Percentiles rank a stretch among this genome's conserved stretches.
Evolutionary conservation across 2,113 vertebrate genomes (phyloP).

Genomic region (Hemiprocne comata): DNA sequence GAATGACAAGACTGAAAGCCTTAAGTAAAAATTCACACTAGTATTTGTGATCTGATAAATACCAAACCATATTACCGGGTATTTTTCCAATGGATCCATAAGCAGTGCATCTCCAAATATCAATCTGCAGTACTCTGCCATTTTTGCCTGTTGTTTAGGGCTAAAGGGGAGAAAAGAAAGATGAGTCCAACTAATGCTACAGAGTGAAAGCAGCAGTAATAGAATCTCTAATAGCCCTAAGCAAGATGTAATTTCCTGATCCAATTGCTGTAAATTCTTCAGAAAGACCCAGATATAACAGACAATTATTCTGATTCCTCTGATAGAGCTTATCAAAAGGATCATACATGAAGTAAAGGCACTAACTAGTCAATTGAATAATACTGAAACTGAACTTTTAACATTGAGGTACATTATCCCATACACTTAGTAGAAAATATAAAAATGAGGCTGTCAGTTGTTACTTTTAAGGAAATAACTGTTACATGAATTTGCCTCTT

Average conservation of each 20-base stretch:
- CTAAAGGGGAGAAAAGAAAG: slow-evolving; percentile 68
- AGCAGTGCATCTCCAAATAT: slow-evolving; percentile 97
- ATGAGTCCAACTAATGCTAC: neutral
- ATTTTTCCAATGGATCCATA: slow-evolving; percentile 94
- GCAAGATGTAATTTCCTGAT: neutral
- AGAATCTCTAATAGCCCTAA: neutral
- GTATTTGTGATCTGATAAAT: neutral
- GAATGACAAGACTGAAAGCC: neutral
- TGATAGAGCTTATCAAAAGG: neutral
- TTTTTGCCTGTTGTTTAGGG: slow-evolving; percentile 98
- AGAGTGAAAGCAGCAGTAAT: neutral
- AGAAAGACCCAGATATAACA: neutral
- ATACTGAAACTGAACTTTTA: neutral
- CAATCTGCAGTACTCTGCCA: slow-evolving; percentile 97
- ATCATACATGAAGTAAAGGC: neutral
- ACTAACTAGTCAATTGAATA: neutral
- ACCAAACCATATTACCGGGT: slow-evolving; percentile 82
- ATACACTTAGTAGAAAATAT: neutral
- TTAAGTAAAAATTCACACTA: neutral
- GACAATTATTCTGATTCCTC: neutral
- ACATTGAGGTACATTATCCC: neutral
- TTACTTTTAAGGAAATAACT: neutral
- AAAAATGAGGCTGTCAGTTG: neutral
- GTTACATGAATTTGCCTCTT: neutral
- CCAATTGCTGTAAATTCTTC: neutral